Percentiles rank a stretch among this genome's conserved stretches.
These are phyloP conservation scores for Mormyrus hasselquistii DNA, from an alignment of 2,797 vertebrate genomes.

Conservation along the genomic window DNA sequence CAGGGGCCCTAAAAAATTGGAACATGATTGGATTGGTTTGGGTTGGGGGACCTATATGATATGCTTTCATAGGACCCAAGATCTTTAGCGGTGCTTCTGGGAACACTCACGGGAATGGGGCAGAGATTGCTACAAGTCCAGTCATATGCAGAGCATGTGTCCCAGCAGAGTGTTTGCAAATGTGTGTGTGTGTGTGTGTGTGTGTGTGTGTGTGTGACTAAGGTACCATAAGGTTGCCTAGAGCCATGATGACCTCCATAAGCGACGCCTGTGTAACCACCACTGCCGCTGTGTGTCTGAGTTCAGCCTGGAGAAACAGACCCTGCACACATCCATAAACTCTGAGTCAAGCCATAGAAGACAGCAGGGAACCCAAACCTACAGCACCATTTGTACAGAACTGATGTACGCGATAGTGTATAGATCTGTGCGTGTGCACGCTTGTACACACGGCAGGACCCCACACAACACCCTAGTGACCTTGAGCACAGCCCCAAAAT, in stretches of 20 bases:
- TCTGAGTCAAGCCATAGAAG: conserved; percentile 23
- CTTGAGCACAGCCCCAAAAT: not conserved
- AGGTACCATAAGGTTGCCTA: not conserved
- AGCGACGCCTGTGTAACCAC: not conserved
- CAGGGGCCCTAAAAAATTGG: not conserved
- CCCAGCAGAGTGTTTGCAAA: not conserved
- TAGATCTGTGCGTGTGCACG: not conserved
- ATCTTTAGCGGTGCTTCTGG: not conserved
- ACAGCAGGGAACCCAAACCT: conserved; percentile 19
- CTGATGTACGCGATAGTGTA: not conserved
- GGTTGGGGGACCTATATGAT: not conserved
- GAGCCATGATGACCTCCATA: not conserved
- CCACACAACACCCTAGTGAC: not conserved
- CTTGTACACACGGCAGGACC: not conserved
- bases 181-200: not conserved
- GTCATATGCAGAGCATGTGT: not conserved
- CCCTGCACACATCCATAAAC: not conserved
- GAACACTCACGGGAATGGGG: not conserved
- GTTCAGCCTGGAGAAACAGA: not conserved
- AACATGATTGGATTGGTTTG: not conserved
- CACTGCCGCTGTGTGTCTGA: not conserved
- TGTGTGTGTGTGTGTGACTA: not conserved
- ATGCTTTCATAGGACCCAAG: not conserved
- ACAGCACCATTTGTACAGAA: conserved; percentile 19
- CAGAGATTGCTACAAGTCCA: not conserved